Evolutionary conservation across 2,797 vertebrate genomes (phyloP).

Genomic region (Macropus fuliginosus): DNA sequence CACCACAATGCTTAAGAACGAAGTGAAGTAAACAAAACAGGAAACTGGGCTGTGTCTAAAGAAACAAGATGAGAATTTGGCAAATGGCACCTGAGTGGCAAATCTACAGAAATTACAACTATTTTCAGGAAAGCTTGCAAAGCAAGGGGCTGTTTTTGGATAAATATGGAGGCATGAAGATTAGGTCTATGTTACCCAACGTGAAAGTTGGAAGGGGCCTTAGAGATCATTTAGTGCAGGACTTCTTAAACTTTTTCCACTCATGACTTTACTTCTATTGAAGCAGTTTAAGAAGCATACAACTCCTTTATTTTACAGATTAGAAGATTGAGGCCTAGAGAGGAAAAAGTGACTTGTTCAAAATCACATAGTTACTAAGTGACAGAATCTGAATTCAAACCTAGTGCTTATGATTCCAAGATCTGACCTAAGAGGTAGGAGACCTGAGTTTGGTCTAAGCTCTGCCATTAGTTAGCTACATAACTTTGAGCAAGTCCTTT

Average conservation of each 20-base stretch:
- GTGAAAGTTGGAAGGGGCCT: background rate
- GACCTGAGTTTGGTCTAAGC: background rate
- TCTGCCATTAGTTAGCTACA: background rate
- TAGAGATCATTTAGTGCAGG: background rate
- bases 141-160: background rate
- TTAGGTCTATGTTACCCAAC: background rate
- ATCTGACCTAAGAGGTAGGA: background rate
- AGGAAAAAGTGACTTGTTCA: background rate
- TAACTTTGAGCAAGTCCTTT: background rate
- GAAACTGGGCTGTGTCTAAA: background rate
- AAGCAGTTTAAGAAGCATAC: too few species aligned
- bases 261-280: too few species aligned
- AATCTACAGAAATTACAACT: background rate
- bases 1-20: background rate
- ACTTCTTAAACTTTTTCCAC: too few species aligned
- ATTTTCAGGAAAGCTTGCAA: background rate
- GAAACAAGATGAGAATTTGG: background rate
- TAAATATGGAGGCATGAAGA: background rate
- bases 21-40: background rate
- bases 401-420: background rate
- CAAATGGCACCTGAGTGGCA: background rate
- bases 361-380: background rate
- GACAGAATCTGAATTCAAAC: background rate
- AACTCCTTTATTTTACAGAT: background rate
- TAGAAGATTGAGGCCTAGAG: background rate